Percentiles rank a stretch among this genome's conserved stretches.
Evolutionary conservation across 2,113 vertebrate species (phyloP).

Genomic region (Siniperca chuatsi): DNA sequence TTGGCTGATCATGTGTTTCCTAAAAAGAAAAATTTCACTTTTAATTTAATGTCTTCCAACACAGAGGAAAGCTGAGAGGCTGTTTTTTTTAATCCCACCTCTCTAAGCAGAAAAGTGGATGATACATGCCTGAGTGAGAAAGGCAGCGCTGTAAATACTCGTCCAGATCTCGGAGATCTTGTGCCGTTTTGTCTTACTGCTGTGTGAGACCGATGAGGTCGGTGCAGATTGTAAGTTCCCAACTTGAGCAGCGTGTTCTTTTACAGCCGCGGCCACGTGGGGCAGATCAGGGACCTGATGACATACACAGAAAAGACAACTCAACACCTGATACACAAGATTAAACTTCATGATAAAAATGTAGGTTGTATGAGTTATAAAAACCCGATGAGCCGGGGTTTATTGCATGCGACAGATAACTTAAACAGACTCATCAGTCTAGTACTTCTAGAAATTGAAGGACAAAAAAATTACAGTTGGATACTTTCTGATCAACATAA

Average conservation of each 20-base stretch:
- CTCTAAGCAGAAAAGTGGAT: neutral
- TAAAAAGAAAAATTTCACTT: constrained; percentile 28
- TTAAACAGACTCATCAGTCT: neutral
- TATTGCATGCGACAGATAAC: neutral
- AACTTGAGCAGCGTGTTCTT: constrained; percentile 50
- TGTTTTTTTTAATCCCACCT: neutral
- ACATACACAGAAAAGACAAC: neutral
- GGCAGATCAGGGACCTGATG: constrained; percentile 76
- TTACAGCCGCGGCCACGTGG: constrained; percentile 75
- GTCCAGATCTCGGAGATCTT: constrained; percentile 71
- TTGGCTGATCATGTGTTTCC: constrained; percentile 35
- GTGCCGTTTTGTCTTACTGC: neutral
- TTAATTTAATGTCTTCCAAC: neutral
- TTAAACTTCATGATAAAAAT: neutral
- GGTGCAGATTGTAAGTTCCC: neutral
- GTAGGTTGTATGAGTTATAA: neutral
- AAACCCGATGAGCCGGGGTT: neutral
- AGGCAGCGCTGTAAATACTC: constrained; percentile 70
- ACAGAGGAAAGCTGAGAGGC: neutral
- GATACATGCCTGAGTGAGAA: constrained; percentile 74
- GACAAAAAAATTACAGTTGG: neutral
- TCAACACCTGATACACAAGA: neutral
- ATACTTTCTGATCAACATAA: neutral
- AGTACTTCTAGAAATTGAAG: neutral
- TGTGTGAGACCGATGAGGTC: constrained; percentile 25